Percentiles rank a stretch among this genome's conserved stretches.
phyloP scores from a whole-genome alignment of 2,888 invertebrate species.

The Axea sp. region DNA sequence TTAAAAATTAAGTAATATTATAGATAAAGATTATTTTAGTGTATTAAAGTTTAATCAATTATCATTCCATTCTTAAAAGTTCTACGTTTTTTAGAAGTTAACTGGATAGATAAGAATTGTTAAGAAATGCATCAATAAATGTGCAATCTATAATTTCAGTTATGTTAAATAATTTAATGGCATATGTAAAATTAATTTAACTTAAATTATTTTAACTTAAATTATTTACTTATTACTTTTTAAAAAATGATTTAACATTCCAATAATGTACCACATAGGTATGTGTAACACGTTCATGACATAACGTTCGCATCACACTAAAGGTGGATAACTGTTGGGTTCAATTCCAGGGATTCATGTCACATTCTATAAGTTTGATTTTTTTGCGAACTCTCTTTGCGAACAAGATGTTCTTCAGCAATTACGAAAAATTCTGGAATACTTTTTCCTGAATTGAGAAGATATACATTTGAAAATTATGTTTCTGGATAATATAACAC shows the following conservation, averaged over 20 bases:
- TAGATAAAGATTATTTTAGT: too few relatives aligned
- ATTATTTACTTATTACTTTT: not conserved
- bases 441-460: not conserved
- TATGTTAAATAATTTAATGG: too few relatives aligned
- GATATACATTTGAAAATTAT: not conserved
- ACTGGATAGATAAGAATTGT: too few relatives aligned
- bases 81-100: too few relatives aligned
- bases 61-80: too few relatives aligned
- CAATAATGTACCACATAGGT: not conserved
- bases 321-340: constrained; percentile 16
- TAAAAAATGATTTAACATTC: constrained; percentile 23
- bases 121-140: too few relatives aligned
- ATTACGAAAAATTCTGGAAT: constrained; percentile 11
- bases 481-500: not conserved
- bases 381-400: constrained; percentile 15
- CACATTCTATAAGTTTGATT: constrained; percentile 33
- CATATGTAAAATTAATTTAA: too few relatives aligned
- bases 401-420: constrained; percentile 13
- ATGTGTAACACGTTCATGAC: constrained; percentile 22
- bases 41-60: too few relatives aligned
- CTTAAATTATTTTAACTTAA: not conserved
- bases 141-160: too few relatives aligned
- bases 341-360: constrained; percentile 11
- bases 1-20: too few relatives aligned
- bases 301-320: constrained; percentile 16